These are phyloP conservation scores for Myiotriccus ornatus DNA, from an alignment of 2,797 vertebrate genomes.

Conservation along the genomic window DNA sequence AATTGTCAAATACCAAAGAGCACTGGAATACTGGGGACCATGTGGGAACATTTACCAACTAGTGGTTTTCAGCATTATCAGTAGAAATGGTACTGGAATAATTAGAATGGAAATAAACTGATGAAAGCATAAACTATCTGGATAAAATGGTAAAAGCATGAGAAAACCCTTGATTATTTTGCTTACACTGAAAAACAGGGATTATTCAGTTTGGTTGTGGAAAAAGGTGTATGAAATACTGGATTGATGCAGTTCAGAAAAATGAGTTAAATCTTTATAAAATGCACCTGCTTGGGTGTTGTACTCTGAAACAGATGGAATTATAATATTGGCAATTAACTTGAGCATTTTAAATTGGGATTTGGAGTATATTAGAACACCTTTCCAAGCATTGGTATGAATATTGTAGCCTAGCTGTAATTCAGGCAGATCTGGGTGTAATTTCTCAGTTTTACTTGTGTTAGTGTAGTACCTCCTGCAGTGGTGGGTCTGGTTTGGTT, in stretches of 20 bases:
- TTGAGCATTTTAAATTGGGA: not conserved
- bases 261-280: accelerated
- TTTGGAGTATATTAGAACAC: not conserved
- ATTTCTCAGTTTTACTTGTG: not conserved
- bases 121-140: not conserved
- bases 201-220: not conserved
- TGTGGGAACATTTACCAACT: not conserved
- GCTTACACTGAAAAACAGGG: not conserved
- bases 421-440: not conserved
- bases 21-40: not conserved
- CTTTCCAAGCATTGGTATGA: too few species aligned
- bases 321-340: not conserved
- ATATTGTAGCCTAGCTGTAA: not conserved
- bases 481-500: not conserved
- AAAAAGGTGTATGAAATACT: not conserved
- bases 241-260: not conserved
- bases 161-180: not conserved
- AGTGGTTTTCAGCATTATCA: not conserved
- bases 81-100: not conserved
- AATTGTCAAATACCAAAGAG: not conserved
- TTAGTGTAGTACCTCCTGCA: not conserved
- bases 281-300: not conserved
- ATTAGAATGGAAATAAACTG: not conserved
- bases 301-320: not conserved
- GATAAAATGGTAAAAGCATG: not conserved